Evolutionary conservation across 2,797 vertebrate species (phyloP), one percentile per base, ranked within the genome.

Genomic region (Limosa lapponica): DNA sequence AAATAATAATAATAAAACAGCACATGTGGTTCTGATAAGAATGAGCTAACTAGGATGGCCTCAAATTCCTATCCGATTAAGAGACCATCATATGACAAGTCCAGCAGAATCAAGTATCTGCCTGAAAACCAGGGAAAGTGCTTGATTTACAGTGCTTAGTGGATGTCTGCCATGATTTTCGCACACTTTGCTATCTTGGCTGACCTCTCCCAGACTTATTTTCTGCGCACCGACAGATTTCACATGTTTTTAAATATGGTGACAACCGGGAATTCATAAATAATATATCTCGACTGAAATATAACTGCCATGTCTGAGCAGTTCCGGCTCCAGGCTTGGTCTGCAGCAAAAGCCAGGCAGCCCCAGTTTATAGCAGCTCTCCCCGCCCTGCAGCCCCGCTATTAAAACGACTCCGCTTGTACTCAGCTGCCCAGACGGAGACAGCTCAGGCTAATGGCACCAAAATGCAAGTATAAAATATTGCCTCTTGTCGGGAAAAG

Each of bases 221-320:
- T 97, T 92, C 82, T 89, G 84, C 51, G 72, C 54, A 67, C 84
- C 70, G 97, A 94, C 72, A 87, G 89, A 92, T 79, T 92, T 95
- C 91, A 71, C 75, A 43, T 96, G 96, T 96, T 96, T 97, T 95
- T 95, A 95, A 95, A 96, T 58, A 87, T 3, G 5, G 78, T 82
- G 86, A 96, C 92, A 94, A 92, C 51, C 4, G 10, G 87, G 94
- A 98, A 97, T 97, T 96, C 90, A 85, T 93, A 94, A 97, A 94
- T 95, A 95, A 98, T 91, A 34, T 82, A 89, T 90, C 87, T 90
- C 73, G 46, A 67, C 67, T 85, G 93, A 95, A 97, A 97, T 95
- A 93, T 67, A 78, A 92, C 73, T 72, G 91, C 87, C 73, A 73
- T 93, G 74, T 77, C 89, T 90, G 87, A 86, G 89, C 57, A 92